Conservation (phyloP, 2,797 vertebrate species). For the Rhinoraja longicauda region DNA sequence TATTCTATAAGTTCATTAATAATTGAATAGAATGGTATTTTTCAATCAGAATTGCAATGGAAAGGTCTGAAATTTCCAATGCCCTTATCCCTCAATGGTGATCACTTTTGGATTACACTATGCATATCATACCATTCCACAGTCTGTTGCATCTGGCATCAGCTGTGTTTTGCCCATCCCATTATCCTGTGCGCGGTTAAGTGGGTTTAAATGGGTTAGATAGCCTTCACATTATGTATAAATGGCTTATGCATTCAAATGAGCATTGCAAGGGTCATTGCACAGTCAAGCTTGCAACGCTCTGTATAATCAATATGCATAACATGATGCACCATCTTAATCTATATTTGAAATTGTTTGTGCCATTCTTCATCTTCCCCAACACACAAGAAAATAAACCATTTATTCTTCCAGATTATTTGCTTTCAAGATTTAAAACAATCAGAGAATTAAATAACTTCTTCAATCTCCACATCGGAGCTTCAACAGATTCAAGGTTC, state of each 20-base stretch:
- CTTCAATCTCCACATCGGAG: not conserved
- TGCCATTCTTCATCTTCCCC: not conserved
- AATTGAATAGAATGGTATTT: conserved; percentile 21
- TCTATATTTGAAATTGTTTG: conserved; percentile 14
- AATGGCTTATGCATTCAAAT: conserved; percentile 38
- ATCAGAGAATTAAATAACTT: not conserved
- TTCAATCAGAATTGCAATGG: not conserved
- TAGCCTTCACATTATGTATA: conserved; percentile 27
- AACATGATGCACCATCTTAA: conserved; percentile 6
- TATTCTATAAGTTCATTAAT: not conserved
- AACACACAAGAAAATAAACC: not conserved
- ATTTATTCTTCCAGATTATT: conserved; percentile 13
- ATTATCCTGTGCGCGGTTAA: conserved; percentile 17
- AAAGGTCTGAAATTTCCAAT: not conserved
- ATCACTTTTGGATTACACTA: conserved; percentile 22
- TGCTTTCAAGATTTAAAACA: not conserved
- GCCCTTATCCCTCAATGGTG: not conserved
- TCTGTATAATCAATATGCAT: conserved; percentile 24
- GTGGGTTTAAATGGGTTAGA: conserved; percentile 36
- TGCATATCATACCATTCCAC: not conserved
- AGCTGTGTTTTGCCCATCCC: conserved; percentile 27
- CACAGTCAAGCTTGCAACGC: conserved; percentile 22
- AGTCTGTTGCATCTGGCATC: conserved; percentile 28
- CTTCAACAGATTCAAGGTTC: not conserved
- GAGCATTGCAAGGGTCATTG: conserved; percentile 15